Base-by-base conservation (phyloP, 2,888 invertebrate genomes). In the Hypomecis atomaria region DNA sequence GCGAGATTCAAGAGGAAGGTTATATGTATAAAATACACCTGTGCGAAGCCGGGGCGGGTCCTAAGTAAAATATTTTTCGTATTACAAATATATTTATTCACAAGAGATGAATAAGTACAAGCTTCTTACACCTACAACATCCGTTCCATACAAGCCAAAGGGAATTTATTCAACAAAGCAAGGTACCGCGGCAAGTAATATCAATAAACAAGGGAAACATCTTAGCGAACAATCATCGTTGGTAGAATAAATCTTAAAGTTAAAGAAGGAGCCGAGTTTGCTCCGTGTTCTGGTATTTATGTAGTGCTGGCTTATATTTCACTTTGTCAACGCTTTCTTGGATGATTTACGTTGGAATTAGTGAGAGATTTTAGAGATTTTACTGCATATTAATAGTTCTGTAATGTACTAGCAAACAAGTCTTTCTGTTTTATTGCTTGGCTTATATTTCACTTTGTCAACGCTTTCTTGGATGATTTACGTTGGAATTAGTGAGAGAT, bases 201-300 rank as follows among this genome's bases (percentile, higher is more conserved):
- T 47, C 56, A 56, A 56, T 56, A 47, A 56, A 56, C 56, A 56
- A 47, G 56, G 37, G 33, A 56, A 56, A 40, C 56, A 56, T 56
- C 23, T 56, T 47, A 56, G 47, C 45, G 10, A 42, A 47, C 56
- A 56, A 56, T 56, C 56, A 56, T 56, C 34, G 43, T 38, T 6
- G 13, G 9, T 7, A 7, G 47, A 56, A 56, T 56, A 56, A 55
- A 56, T 56, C 47, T 38, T 1, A 38, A 55, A 56, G 56, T 56
- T 56, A 56, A 56, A 45, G 53, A 53, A n/a, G 42, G 11, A 34
- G 54, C 42, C 43, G n/a, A 53, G 53, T 42, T 33, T 43, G 5
- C 38, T 10, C 37, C 40, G 40, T 6, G 33, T 34, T 52, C 10
- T 11, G 42, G 4, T 56, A 47, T 47, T 47, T 55, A 8, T 11